Percentiles rank a stretch among this genome's conserved stretches.
phyloP scores from a whole-genome alignment of 2,113 vertebrate species.

The Semicossyphus pulcher region DNA sequence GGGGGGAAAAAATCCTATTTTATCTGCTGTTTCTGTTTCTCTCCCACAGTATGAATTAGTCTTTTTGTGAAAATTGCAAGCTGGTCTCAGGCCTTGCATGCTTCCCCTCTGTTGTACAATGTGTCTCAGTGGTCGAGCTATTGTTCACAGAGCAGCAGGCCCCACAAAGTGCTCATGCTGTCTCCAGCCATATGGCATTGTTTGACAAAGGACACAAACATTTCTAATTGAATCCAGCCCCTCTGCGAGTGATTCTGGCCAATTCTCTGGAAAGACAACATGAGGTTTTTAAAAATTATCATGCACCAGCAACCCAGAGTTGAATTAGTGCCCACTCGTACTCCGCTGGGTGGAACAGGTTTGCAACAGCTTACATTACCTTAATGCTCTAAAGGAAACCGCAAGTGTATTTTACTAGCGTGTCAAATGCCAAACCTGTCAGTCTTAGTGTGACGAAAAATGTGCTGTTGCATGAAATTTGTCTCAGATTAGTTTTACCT shows the following conservation, averaged over 20 bases:
- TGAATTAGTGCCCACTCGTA: constrained; percentile 42
- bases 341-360: constrained; percentile 46
- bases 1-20: constrained; percentile 21
- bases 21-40: constrained; percentile 30
- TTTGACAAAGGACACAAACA: constrained; percentile 83
- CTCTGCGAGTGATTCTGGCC: constrained; percentile 61
- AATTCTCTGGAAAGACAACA: constrained; percentile 65
- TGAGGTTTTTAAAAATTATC: constrained; percentile 63
- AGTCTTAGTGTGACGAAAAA: background rate
- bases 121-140: constrained; percentile 73
- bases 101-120: constrained; percentile 66
- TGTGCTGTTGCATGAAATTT: background rate
- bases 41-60: constrained; percentile 39
- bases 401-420: background rate
- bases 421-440: background rate
- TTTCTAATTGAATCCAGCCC: constrained; percentile 82
- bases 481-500: background rate
- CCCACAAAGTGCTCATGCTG: constrained; percentile 72
- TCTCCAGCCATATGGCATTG: constrained; percentile 81
- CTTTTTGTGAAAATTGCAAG: constrained; percentile 30
- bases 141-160: constrained; percentile 75
- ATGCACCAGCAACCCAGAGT: constrained; percentile 51
- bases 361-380: constrained; percentile 14
- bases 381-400: background rate
- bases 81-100: constrained; percentile 43